Evolutionary conservation across 2,888 invertebrate species (phyloP).

Genomic region (Biston stratarius): DNA sequence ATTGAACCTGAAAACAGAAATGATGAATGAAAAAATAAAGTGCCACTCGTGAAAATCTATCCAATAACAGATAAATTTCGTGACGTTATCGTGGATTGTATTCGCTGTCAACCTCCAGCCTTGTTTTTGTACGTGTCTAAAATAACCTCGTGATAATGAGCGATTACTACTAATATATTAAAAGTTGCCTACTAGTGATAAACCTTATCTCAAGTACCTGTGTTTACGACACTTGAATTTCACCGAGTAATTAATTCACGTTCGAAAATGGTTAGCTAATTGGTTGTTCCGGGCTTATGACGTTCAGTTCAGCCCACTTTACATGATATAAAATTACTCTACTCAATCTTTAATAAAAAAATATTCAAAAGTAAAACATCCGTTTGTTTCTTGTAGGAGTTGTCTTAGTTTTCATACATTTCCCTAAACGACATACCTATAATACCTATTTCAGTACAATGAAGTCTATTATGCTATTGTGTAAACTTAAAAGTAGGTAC

Average conservation of each 20-base stretch:
- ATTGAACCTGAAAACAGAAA: background rate
- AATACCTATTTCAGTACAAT: no score
- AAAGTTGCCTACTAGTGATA: constrained; percentile 60
- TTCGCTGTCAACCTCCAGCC: constrained; percentile 32
- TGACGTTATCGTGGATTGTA: constrained; percentile 14
- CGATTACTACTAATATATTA: constrained; percentile 48
- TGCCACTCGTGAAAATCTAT: constrained; percentile 10
- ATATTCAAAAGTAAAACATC: no score
- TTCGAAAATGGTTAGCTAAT: constrained; percentile 57
- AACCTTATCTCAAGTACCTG: constrained; percentile 61
- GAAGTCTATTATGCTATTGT: no score
- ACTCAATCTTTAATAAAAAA: no score
- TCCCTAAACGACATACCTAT: no score
- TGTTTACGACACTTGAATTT: constrained; percentile 54
- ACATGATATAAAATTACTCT: constrained; percentile 48
- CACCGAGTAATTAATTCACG: constrained; percentile 66
- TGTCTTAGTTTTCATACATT: no score
- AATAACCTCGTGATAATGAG: constrained; percentile 44
- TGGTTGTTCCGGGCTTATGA: constrained; percentile 51
- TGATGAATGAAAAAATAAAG: background rate
- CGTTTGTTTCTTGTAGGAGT: no score
- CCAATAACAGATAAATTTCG: constrained; percentile 5
- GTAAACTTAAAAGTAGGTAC: no score
- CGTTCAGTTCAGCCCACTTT: background rate
- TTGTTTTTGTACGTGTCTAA: constrained; percentile 42